Percentiles rank a stretch among this genome's conserved stretches.
Evolutionary conservation across 2,113 vertebrate species (phyloP).

Genomic region (Channa maculata): DNA sequence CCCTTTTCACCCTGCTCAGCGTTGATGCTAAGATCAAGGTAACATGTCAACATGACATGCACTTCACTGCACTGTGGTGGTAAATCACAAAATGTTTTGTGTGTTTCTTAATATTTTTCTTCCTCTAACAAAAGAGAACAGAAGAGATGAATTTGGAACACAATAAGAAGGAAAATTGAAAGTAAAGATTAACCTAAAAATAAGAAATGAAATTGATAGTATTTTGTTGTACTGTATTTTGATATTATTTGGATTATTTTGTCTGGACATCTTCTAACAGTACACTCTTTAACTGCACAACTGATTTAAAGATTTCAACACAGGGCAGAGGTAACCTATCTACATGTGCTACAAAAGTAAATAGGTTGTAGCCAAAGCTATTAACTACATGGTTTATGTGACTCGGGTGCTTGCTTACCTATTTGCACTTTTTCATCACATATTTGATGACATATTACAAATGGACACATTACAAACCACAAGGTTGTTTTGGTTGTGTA

Average conservation of each 20-base stretch:
- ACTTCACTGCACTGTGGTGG: neutral
- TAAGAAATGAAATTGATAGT: too few relatives aligned
- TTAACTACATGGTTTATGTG: slow-evolving; percentile 53
- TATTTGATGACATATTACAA: too few relatives aligned
- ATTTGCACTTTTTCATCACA: too few relatives aligned
- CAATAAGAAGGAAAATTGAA: neutral
- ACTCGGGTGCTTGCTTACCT: slow-evolving; percentile 43
- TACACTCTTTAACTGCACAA: neutral
- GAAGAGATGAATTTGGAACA: neutral
- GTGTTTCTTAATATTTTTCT: neutral
- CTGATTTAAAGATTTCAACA: neutral
- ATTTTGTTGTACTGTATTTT: too few relatives aligned
- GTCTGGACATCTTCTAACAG: too few relatives aligned
- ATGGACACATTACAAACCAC: too few relatives aligned
- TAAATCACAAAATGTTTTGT: slow-evolving; percentile 9
- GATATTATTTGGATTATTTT: too few relatives aligned
- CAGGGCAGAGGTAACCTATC: neutral
- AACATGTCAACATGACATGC: slow-evolving; percentile 64
- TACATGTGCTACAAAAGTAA: slow-evolving; percentile 40
- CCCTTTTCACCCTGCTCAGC: slow-evolving; percentile 94
- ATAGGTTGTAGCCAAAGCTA: slow-evolving; percentile 54
- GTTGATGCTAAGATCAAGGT: slow-evolving; percentile 97
- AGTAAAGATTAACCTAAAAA: neutral
- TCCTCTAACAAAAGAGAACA: neutral
- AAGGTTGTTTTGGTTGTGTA: neutral